A percentile compares a stretch with the other conserved stretches of the same genome.
These are phyloP conservation scores for Drosophila virilis DNA, from an alignment of 1,140 invertebrate genomes.

Conservation along the genomic window DNA sequence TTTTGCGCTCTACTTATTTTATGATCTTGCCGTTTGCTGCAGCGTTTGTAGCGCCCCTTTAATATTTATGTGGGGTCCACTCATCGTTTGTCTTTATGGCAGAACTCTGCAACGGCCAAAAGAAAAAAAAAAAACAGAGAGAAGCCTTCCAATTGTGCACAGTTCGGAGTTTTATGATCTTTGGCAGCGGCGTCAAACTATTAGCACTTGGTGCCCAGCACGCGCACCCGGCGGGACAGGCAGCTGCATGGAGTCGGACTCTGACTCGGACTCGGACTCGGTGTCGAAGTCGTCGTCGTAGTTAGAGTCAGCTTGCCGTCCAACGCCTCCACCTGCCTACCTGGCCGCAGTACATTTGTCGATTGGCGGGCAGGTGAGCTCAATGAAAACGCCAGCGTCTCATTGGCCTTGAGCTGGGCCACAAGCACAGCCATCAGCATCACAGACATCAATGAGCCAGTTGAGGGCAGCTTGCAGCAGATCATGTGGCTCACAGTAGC, in stretches of 20 bases:
- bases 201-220: constrained; percentile 53
- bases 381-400: constrained; percentile 16
- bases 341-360: neutral
- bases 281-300: neutral
- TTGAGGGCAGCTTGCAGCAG: neutral
- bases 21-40: neutral
- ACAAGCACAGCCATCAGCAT: neutral
- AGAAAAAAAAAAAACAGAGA: neutral
- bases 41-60: constrained; percentile 12
- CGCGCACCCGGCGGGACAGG: constrained; percentile 11
- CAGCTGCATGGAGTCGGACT: constrained; percentile 33
- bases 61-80: constrained; percentile 23
- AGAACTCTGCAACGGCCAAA: neutral
- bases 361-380: constrained; percentile 20
- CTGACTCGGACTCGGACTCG: neutral
- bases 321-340: constrained; percentile 31
- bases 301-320: neutral
- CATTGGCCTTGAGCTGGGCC: constrained; percentile 6
- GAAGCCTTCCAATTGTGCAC: constrained; percentile 5
- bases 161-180: constrained; percentile 33
- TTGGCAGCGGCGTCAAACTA: constrained; percentile 46
- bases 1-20: neutral
- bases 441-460: constrained; percentile 23
- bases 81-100: constrained; percentile 22
- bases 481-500: constrained; percentile 4